These are phyloP conservation scores for Idaea biselata DNA, from an alignment of 2,888 invertebrate species.

Conservation along the genomic window DNA sequence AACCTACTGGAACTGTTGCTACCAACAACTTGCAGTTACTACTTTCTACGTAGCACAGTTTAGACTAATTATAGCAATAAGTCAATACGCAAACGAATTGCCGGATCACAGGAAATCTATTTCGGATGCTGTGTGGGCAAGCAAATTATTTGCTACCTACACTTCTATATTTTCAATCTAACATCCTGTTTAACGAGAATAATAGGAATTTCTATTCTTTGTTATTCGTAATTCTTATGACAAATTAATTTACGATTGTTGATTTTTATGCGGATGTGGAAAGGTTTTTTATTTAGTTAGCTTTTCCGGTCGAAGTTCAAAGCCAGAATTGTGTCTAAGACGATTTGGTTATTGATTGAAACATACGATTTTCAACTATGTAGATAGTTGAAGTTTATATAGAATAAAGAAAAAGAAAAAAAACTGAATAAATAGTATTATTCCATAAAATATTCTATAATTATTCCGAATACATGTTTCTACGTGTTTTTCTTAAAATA, in stretches of 20 bases:
- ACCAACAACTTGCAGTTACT: constrained; percentile 8
- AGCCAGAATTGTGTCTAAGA: no score
- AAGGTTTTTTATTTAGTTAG: neutral
- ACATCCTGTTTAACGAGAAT: constrained; percentile 35
- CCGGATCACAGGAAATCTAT: constrained; percentile 46
- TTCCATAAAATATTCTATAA: no score
- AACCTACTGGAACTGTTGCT: neutral
- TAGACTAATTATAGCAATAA: constrained; percentile 30
- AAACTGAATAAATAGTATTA: no score
- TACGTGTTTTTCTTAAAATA: no score
- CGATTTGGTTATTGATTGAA: no score
- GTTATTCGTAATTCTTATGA: constrained; percentile 6
- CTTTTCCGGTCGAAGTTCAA: neutral
- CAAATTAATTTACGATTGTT: constrained; percentile 4
- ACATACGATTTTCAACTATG: no score
- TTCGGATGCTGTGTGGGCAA: constrained; percentile 36
- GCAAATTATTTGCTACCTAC: constrained; percentile 32
- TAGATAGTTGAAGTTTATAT: no score
- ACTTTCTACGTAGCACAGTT: constrained; percentile 15
- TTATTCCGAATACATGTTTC: no score
- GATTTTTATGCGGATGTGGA: neutral
- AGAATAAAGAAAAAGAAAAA: no score
- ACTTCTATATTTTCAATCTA: constrained; percentile 28
- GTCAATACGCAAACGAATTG: constrained; percentile 32
- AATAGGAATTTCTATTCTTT: constrained; percentile 5